Evolutionary conservation across 2,113 vertebrate species (phyloP).

Genomic region (Oreochromis aureus): DNA sequence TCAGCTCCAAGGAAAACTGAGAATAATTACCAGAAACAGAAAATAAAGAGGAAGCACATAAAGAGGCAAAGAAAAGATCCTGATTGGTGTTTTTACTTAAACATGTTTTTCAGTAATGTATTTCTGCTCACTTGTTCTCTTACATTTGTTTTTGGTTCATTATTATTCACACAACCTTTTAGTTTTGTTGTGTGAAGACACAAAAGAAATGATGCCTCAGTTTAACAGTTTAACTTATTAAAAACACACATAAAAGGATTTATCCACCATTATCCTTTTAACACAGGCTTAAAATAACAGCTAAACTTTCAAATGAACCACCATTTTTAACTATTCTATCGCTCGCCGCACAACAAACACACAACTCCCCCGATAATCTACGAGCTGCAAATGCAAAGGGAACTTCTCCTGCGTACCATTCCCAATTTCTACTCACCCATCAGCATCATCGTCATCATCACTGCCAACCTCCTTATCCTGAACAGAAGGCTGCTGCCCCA

Average conservation of each 20-base stretch:
- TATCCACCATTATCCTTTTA: not conserved
- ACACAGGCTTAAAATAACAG: not conserved
- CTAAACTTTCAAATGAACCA: not conserved
- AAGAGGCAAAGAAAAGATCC: not conserved
- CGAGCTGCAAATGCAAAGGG: not conserved
- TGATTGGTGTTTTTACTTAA: not conserved
- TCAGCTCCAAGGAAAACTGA: not conserved
- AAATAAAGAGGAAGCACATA: not conserved
- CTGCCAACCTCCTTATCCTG: not conserved
- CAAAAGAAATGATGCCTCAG: not conserved
- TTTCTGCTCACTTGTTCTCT: not conserved
- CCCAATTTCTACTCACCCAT: slow-evolving; percentile 5
- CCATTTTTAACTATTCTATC: not conserved
- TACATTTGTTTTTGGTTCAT: not conserved
- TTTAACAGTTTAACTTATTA: not conserved
- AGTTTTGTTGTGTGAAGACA: not conserved
- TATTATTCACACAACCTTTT: not conserved
- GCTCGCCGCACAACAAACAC: not conserved
- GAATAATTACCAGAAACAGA: not conserved
- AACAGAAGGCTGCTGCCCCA: not conserved
- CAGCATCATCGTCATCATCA: not conserved
- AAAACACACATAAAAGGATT: not conserved
- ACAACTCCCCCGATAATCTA: not conserved
- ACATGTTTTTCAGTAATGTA: not conserved
- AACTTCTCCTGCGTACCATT: not conserved